Evolutionary conservation across 1,140 invertebrate genomes (phyloP).

Genomic region (Drosophila teissieri): DNA sequence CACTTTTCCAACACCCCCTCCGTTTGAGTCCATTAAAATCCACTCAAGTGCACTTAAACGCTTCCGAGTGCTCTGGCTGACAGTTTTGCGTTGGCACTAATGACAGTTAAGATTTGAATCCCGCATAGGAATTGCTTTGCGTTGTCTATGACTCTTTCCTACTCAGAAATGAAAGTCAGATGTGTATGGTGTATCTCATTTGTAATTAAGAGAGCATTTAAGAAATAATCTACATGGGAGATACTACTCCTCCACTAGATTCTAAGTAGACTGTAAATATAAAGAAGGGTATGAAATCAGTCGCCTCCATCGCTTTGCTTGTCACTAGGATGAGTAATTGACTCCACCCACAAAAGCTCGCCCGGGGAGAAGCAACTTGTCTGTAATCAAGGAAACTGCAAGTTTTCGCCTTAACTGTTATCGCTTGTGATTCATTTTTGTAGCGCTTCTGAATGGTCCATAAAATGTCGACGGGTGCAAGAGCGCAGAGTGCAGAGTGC

Average conservation of each 20-base stretch:
- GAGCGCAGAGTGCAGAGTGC: conserved; percentile 40
- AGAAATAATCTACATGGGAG: neutral
- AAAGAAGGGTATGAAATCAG: neutral
- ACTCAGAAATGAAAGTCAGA: neutral
- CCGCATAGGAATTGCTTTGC: conserved; percentile 13
- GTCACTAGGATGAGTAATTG: conserved; percentile 52
- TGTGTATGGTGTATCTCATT: neutral
- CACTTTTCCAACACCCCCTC: conserved; percentile 18
- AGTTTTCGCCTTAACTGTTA: conserved; percentile 60
- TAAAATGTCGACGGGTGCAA: conserved; percentile 57
- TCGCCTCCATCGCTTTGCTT: conserved; percentile 10
- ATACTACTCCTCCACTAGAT: no score
- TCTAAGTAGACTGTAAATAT: no score
- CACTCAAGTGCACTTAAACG: conserved; percentile 82
- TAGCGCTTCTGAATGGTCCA: conserved; percentile 62
- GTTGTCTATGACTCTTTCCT: neutral
- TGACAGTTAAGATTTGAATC: conserved; percentile 69
- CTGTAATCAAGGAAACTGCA: conserved; percentile 66
- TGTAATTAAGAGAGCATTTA: no score
- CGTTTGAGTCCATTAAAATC: conserved; percentile 76
- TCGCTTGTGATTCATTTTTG: conserved; percentile 71
- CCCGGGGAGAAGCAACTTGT: conserved; percentile 34
- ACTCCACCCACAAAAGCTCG: conserved; percentile 13
- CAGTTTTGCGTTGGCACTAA: conserved; percentile 46
- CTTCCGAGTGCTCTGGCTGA: conserved; percentile 70